These are phyloP conservation scores for Hippoglossus hippoglossus DNA, from an alignment of 2,797 vertebrate species.

Conservation along the genomic window DNA sequence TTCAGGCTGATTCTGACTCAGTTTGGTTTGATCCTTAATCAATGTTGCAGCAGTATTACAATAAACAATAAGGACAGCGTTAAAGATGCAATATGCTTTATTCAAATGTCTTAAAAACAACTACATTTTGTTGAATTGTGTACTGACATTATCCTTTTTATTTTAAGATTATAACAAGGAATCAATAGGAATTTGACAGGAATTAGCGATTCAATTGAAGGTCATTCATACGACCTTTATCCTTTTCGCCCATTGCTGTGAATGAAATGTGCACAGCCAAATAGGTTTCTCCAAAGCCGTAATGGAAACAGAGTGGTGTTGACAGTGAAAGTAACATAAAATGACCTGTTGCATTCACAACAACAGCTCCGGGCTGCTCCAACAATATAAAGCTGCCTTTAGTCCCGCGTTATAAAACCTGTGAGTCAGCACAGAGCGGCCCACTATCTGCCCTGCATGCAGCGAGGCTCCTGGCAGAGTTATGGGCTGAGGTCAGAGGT, in stretches of 20 bases:
- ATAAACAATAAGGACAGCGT: no score
- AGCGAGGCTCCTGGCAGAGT: slow-evolving; percentile 38
- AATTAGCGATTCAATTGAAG: no score
- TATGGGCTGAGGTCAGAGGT: slow-evolving; percentile 51
- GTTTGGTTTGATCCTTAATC: not conserved
- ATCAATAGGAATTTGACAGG: not conserved
- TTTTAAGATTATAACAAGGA: no score
- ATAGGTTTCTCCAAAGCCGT: no score
- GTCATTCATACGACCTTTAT: not conserved
- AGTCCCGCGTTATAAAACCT: slow-evolving; percentile 46
- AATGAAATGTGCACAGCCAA: slow-evolving; percentile 8
- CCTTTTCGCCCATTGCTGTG: not conserved
- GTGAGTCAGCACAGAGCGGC: slow-evolving; percentile 39
- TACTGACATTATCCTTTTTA: no score
- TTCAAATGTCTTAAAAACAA: no score
- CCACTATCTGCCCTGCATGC: slow-evolving; percentile 30
- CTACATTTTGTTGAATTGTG: no score
- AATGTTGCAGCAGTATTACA: no score
- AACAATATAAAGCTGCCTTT: slow-evolving; percentile 31
- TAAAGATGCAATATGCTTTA: no score
- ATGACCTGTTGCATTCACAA: not conserved
- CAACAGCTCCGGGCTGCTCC: slow-evolving; percentile 23
- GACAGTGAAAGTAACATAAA: slow-evolving; percentile 14
- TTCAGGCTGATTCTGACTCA: not conserved
- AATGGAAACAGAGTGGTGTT: no score